Evolutionary conservation across 2,888 invertebrate species (phyloP).

Genomic region (Pachymerium ferrugineum): DNA sequence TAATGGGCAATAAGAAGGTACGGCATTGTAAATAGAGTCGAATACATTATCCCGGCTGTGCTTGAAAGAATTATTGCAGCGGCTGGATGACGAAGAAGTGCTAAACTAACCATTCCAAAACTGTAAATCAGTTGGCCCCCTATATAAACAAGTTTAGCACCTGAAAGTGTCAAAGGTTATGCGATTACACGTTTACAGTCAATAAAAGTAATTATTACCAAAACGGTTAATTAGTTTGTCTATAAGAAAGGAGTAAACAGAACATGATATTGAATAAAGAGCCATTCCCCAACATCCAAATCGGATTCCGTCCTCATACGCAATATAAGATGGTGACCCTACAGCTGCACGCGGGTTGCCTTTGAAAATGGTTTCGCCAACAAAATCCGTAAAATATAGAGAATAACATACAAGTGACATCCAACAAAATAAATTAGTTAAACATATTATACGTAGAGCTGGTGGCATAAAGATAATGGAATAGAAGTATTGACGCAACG

Average conservation of each 20-base stretch:
- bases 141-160: slow-evolving; percentile 76
- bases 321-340: slow-evolving; percentile 44
- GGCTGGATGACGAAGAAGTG: slow-evolving; percentile 54
- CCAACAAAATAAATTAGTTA: slow-evolving; percentile 95
- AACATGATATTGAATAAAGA: slow-evolving; percentile 77
- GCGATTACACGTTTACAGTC: neutral
- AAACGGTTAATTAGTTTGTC: slow-evolving; percentile 74
- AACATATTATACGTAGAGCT: slow-evolving; percentile 75
- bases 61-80: slow-evolving; percentile 78
- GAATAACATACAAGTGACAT: slow-evolving; percentile 97
- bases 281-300: slow-evolving; percentile 98
- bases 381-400: slow-evolving; percentile 93
- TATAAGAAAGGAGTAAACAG: slow-evolving; percentile 82
- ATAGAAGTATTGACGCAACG: slow-evolving; percentile 68
- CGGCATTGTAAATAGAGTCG: slow-evolving; percentile 95
- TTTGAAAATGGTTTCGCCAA: slow-evolving; percentile 81
- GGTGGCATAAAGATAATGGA: slow-evolving; percentile 89
- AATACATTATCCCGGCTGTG: slow-evolving; percentile 95
- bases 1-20: slow-evolving; percentile 90
- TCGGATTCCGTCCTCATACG: slow-evolving; percentile 83
- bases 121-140: slow-evolving; percentile 84
- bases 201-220: slow-evolving; percentile 43
- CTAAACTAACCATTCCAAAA: slow-evolving; percentile 81
- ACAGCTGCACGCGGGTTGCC: slow-evolving; percentile 61
- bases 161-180: slow-evolving; percentile 51